These are phyloP conservation scores for Ploceus nigricollis DNA, from an alignment of 2,113 vertebrate genomes.

Conservation along the genomic window DNA sequence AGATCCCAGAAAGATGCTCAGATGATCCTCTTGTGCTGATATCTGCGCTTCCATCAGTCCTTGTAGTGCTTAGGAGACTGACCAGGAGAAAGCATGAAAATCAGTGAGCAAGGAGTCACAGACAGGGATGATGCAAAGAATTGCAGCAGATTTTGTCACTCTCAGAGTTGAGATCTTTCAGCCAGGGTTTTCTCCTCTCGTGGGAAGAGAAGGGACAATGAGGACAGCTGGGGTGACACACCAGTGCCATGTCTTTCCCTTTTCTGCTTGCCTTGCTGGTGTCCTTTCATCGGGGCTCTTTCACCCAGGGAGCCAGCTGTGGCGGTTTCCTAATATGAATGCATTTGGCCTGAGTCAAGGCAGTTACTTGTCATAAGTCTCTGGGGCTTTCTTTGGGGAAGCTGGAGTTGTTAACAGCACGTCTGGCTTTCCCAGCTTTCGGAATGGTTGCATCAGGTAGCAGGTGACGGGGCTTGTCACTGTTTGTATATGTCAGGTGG, in stretches of 20 bases:
- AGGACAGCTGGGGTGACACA: not conserved
- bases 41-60: not conserved
- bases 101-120: fast-evolving
- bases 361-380: not conserved
- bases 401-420: not conserved
- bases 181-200: not conserved
- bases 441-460: fast-evolving
- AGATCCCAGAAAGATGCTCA: not conserved
- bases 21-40: fast-evolving
- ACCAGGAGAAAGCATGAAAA: not conserved
- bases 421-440: not conserved
- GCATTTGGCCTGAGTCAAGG: not conserved
- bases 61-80: not conserved
- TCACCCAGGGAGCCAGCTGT: not conserved
- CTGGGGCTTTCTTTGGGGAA: not conserved
- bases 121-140: not conserved
- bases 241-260: not conserved
- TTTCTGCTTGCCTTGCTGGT: not conserved
- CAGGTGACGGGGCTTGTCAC: slow-evolving; percentile 4
- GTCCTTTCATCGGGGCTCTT: not conserved
- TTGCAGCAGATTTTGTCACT: not conserved
- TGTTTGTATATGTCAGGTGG: not conserved
- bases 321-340: not conserved
- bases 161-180: no score
- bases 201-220: not conserved